These are phyloP conservation scores for Pao palembangensis DNA, from an alignment of 2,113 vertebrate genomes.

Conservation along the genomic window DNA sequence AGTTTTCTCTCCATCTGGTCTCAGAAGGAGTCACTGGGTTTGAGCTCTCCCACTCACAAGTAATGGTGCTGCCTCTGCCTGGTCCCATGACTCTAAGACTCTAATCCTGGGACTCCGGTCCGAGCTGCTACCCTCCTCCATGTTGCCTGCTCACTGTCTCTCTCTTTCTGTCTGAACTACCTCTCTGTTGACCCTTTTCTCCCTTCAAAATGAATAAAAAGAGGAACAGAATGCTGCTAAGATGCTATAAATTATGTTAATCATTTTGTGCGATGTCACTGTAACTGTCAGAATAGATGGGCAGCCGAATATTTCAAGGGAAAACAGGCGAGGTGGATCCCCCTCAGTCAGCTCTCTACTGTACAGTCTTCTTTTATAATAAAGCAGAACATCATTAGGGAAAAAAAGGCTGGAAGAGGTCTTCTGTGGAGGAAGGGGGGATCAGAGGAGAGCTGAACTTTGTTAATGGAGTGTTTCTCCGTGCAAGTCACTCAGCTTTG, in stretches of 20 bases:
- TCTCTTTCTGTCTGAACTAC: constrained; percentile 43
- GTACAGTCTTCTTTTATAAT: constrained; percentile 41
- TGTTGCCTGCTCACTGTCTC: constrained; percentile 51
- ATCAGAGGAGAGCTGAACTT: constrained; percentile 72
- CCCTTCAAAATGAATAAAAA: not conserved
- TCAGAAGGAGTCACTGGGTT: constrained; percentile 67
- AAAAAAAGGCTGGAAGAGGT: constrained; percentile 49
- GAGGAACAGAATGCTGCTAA: not conserved
- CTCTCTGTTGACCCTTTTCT: constrained; percentile 50
- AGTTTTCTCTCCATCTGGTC: constrained; percentile 44
- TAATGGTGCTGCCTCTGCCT: constrained; percentile 68
- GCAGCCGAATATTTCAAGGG: too few relatives aligned
- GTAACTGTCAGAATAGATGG: too few relatives aligned
- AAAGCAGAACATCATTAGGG: constrained; percentile 45
- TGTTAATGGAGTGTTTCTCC: constrained; percentile 79
- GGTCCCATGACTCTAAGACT: constrained; percentile 75
- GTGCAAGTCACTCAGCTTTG: constrained; percentile 78
- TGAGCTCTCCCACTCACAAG: constrained; percentile 60
- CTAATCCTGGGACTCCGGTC: constrained; percentile 68
- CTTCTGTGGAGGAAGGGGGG: constrained; percentile 44
- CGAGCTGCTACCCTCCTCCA: constrained; percentile 49
- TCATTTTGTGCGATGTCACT: too few relatives aligned
- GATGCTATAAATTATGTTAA: too few relatives aligned
- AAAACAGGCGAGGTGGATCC: not conserved
- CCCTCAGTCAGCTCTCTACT: constrained; percentile 15